Percentiles rank a stretch among this genome's conserved stretches.
These are phyloP conservation scores for Echiichthys vipera DNA, from an alignment of 2,797 vertebrate species.

Conservation along the genomic window DNA sequence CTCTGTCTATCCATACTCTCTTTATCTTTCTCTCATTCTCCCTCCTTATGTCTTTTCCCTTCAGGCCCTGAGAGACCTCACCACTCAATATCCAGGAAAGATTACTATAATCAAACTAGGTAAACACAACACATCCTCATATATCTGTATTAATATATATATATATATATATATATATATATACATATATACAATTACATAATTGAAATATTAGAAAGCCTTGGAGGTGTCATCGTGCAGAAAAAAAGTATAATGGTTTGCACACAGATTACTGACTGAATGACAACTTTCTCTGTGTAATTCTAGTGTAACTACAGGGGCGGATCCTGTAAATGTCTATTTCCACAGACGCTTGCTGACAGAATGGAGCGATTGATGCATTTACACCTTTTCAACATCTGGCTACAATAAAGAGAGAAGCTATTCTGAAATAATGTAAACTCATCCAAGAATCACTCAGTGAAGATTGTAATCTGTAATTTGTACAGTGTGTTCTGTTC, in stretches of 20 bases:
- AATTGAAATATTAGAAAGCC: neutral
- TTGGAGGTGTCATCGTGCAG: neutral
- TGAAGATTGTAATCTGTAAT: neutral
- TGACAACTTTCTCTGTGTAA: neutral
- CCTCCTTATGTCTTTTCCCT: neutral
- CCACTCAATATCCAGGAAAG: constrained; percentile 47
- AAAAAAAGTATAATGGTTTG: neutral
- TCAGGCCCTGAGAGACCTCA: constrained; percentile 61
- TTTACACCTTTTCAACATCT: neutral
- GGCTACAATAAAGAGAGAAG: too few species aligned
- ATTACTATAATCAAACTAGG: constrained; percentile 54
- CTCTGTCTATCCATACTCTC: neutral
- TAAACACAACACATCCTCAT: constrained; percentile 30
- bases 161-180: neutral
- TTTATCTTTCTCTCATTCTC: neutral
- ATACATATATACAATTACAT: neutral
- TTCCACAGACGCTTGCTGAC: too few species aligned
- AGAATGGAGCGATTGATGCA: too few species aligned
- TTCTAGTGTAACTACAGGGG: too few species aligned
- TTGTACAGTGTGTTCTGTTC: neutral
- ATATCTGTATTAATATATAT: neutral
- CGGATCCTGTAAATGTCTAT: too few species aligned
- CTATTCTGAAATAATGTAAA: too few species aligned
- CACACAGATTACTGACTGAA: neutral
- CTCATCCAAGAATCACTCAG: neutral